Conservation (phyloP, 2,797 vertebrate species). For the Taeniopygia guttata region DNA sequence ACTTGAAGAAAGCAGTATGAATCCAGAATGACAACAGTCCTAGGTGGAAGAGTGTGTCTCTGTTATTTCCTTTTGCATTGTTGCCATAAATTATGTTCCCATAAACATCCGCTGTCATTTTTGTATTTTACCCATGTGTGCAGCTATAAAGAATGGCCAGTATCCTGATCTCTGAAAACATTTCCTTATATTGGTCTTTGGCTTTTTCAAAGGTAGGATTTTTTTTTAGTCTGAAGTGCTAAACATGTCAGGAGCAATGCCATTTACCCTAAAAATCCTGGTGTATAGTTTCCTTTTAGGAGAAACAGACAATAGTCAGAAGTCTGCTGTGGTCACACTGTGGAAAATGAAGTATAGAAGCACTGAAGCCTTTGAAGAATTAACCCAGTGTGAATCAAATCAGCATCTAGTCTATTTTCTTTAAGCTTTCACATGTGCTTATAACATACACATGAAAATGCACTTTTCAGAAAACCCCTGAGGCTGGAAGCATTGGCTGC, state of each 20-base stretch:
- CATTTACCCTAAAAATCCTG: neutral
- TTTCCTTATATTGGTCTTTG: neutral
- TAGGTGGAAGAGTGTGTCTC: conserved; percentile 30
- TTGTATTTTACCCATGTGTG: conserved; percentile 27
- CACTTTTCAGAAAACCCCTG: neutral
- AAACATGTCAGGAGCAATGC: conserved; percentile 3
- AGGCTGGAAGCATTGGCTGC: neutral
- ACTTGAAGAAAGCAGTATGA: neutral
- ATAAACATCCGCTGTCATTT: conserved; percentile 10
- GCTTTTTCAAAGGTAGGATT: neutral
- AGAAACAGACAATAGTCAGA: neutral
- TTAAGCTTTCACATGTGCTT: neutral
- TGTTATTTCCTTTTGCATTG: conserved; percentile 36
- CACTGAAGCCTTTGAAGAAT: neutral
- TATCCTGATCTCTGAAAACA: conserved; percentile 46
- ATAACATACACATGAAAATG: too few relatives aligned
- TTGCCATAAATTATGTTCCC: neutral
- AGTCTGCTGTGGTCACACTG: neutral
- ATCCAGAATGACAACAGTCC: neutral
- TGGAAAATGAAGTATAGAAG: conserved; percentile 11
- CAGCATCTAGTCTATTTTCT: conserved; percentile 10
- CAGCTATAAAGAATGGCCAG: neutral
- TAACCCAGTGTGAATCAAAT: conserved; percentile 1
- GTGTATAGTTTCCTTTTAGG: neutral
- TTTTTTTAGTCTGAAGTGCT: neutral